Percentiles rank a stretch among this genome's conserved stretches.
These are phyloP conservation scores for Dendrocopos noguchii DNA, from an alignment of 2,113 vertebrate species.

Conservation along the genomic window DNA sequence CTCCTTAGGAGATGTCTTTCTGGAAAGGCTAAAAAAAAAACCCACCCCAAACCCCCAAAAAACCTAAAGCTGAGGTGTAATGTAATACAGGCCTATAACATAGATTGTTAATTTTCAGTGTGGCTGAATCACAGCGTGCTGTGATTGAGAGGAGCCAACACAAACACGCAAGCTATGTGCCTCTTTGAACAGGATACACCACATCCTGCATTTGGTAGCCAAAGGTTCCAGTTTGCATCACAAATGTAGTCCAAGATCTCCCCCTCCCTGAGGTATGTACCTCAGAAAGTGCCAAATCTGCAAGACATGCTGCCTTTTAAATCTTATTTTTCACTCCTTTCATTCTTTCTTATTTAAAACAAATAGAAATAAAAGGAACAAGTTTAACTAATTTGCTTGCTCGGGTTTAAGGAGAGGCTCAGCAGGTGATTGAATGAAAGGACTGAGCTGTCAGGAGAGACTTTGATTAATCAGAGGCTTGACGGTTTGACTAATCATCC, in stretches of 20 bases:
- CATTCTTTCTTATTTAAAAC: background rate
- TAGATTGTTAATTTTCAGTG: constrained; percentile 74
- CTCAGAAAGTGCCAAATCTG: constrained; percentile 48
- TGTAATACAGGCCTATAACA: constrained; percentile 65
- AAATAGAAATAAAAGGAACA: background rate
- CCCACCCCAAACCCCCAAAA: no score
- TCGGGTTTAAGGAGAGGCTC: constrained; percentile 47
- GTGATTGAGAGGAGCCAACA: constrained; percentile 74
- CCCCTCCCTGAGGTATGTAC: constrained; percentile 60
- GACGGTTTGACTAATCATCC: constrained; percentile 55
- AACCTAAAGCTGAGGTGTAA: background rate
- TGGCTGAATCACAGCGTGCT: constrained; percentile 72
- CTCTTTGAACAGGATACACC: constrained; percentile 79
- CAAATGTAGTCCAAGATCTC: constrained; percentile 66
- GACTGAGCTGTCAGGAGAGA: constrained; percentile 16
- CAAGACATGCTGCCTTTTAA: background rate
- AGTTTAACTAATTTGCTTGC: constrained; percentile 52
- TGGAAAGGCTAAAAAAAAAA: constrained; percentile 10
- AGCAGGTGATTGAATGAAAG: constrained; percentile 65
- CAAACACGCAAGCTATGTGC: constrained; percentile 73
- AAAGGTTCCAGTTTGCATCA: constrained; percentile 73
- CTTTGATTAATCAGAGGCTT: constrained; percentile 69
- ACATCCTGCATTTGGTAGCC: constrained; percentile 77
- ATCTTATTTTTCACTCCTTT: background rate
- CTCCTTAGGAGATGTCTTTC: constrained; percentile 45